Conservation (phyloP, 1,140 invertebrate species). For the Diachasma alloeum region DNA sequence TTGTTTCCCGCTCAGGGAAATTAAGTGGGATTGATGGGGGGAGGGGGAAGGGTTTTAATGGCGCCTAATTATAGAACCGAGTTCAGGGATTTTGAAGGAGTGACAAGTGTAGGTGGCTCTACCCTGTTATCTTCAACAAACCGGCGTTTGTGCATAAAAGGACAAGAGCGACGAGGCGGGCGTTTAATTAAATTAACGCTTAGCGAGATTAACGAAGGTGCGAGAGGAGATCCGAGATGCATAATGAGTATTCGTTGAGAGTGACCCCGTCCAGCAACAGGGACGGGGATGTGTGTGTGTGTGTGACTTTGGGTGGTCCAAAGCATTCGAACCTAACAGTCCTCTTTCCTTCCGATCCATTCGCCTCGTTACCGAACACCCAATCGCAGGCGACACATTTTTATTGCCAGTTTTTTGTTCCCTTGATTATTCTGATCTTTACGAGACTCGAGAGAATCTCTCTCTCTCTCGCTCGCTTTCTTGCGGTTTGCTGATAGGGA, state of each 20-base stretch:
- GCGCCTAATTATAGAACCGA: background rate
- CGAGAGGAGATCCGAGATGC: conserved; percentile 64
- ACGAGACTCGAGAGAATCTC: conserved; percentile 49
- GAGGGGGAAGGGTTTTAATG: background rate
- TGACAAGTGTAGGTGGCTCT: background rate
- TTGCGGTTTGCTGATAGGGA: no score
- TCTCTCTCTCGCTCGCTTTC: background rate
- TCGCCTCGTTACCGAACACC: conserved; percentile 54
- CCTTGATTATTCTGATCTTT: conserved; percentile 60
- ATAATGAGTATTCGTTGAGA: conserved; percentile 58
- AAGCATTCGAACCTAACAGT: conserved; percentile 34
- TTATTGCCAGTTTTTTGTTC: conserved; percentile 60
- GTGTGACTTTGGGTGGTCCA: conserved; percentile 63
- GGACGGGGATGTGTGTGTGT: conserved; percentile 39
- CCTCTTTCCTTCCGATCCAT: conserved; percentile 32
- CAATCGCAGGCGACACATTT: conserved; percentile 55
- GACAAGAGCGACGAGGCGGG: conserved; percentile 27
- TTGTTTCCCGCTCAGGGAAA: no score
- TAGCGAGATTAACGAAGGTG: conserved; percentile 65
- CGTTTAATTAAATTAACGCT: conserved; percentile 67
- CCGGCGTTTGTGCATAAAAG: background rate
- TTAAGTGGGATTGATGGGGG: no score
- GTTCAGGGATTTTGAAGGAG: background rate
- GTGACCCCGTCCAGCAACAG: conserved; percentile 37
- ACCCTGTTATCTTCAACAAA: background rate